Conservation (phyloP, 2,797 vertebrate genomes). For the Telmatherina bonti region DNA sequence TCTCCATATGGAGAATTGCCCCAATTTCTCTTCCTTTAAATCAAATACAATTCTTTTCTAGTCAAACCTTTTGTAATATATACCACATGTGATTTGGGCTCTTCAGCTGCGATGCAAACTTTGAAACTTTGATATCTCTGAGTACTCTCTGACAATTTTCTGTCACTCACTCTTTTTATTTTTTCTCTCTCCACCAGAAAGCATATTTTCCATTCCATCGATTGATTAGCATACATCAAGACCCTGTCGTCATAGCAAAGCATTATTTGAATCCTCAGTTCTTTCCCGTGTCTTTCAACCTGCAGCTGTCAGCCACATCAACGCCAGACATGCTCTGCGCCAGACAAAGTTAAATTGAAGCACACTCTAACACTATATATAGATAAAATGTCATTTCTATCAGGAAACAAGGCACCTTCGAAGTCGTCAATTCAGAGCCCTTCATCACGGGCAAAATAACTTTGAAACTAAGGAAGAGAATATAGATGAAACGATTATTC, state of each 20-base stretch:
- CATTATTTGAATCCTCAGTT: conserved; percentile 80
- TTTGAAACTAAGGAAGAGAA: conserved; percentile 72
- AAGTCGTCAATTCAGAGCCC: conserved; percentile 77
- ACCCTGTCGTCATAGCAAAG: conserved; percentile 71
- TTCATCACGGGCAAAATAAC: conserved; percentile 79
- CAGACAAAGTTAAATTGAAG: conserved; percentile 81
- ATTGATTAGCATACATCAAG: conserved; percentile 84
- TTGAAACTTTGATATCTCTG: conserved; percentile 76
- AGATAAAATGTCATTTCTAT: conserved; percentile 84
- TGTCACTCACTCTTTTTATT: conserved; percentile 67
- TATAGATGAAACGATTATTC: conserved; percentile 75
- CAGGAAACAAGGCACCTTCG: conserved; percentile 78
- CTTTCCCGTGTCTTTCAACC: conserved; percentile 79
- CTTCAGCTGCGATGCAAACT: conserved; percentile 74
- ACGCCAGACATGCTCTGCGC: conserved; percentile 62
- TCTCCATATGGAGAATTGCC: conserved; percentile 74
- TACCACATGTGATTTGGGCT: conserved; percentile 78
- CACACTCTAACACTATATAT: conserved; percentile 83
- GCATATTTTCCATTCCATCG: conserved; percentile 68
- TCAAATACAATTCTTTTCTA: conserved; percentile 68
- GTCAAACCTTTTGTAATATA: conserved; percentile 69
- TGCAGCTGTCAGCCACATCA: conserved; percentile 84
- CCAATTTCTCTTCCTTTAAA: conserved; percentile 75
- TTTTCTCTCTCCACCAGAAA: conserved; percentile 56
- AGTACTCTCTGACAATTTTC: conserved; percentile 77